Evolutionary conservation across 2,113 vertebrate species (phyloP).

Genomic region (Cyphotilapia sp.): DNA sequence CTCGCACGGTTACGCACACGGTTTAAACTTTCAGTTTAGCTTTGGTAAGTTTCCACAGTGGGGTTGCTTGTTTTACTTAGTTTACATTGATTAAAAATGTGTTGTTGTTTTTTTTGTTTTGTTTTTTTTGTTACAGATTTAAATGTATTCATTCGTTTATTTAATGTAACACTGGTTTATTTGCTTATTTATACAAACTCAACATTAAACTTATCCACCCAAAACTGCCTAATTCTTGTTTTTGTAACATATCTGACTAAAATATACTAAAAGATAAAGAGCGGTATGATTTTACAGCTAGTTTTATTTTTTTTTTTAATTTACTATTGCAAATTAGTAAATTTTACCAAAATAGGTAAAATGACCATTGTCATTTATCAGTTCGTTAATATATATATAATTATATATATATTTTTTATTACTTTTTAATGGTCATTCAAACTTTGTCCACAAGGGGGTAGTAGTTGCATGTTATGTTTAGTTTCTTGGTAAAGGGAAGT

Average conservation of each 20-base stretch:
- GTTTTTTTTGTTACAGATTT: not conserved
- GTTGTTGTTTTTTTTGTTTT: fast-evolving
- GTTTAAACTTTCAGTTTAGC: not conserved
- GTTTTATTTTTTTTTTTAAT: not conserved
- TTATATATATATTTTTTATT: fast-evolving
- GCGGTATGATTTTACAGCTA: not conserved
- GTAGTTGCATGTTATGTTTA: conserved; percentile 14
- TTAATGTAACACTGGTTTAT: not conserved
- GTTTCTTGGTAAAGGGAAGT: not conserved
- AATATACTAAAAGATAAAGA: not conserved
- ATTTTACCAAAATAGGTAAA: not conserved
- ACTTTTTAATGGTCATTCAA: not conserved
- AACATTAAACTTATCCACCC: not conserved
- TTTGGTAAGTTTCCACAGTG: not conserved
- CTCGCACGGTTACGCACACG: too few species aligned
- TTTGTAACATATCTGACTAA: not conserved
- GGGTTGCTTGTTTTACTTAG: not conserved
- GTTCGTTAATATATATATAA: not conserved
- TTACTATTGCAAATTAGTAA: not conserved
- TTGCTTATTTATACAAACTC: not conserved
- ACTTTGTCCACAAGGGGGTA: conserved; percentile 55
- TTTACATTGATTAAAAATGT: not conserved
- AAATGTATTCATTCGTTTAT: not conserved
- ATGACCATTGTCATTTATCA: not conserved
- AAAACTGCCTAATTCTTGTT: not conserved